These are phyloP conservation scores for Potamarius usumacintae DNA, from an alignment of 2,113 vertebrate species.

Conservation along the genomic window DNA sequence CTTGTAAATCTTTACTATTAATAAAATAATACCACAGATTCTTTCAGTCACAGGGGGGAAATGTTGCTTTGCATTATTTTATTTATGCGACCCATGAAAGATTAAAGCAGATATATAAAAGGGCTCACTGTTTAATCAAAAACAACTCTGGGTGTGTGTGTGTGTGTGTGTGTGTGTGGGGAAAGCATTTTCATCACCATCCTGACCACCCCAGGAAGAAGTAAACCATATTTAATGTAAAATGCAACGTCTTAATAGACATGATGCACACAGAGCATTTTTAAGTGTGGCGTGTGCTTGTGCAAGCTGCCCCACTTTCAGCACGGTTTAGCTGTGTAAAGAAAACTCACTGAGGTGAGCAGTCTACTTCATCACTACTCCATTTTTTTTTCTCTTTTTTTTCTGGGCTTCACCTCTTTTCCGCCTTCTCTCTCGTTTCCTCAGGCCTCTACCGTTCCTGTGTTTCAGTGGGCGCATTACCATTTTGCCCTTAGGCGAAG, in stretches of 20 bases:
- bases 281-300: neutral
- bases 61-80: neutral
- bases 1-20: slow-evolving; percentile 26
- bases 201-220: slow-evolving; percentile 10
- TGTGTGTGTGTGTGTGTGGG: neutral
- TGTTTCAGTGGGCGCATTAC: slow-evolving; percentile 38
- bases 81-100: slow-evolving; percentile 6
- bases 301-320: slow-evolving; percentile 58
- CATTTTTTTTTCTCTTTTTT: slow-evolving; percentile 82
- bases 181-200: neutral
- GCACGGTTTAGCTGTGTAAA: slow-evolving; percentile 69
- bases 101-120: slow-evolving; percentile 20
- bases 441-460: slow-evolving; percentile 18
- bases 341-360: slow-evolving; percentile 73
- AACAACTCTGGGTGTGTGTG: neutral
- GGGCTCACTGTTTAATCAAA: slow-evolving; percentile 22
- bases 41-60: slow-evolving; percentile 1
- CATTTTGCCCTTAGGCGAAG: slow-evolving; percentile 33
- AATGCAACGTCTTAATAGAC: neutral
- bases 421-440: slow-evolving; percentile 40
- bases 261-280: neutral
- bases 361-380: slow-evolving; percentile 84
- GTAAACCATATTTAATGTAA: neutral
- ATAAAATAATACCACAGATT: slow-evolving; percentile 37
- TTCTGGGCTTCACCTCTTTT: too few relatives aligned